Percentiles rank a stretch among this genome's conserved stretches.
Conservation (phyloP, 2,113 vertebrate species). For the Sander vitreus region DNA sequence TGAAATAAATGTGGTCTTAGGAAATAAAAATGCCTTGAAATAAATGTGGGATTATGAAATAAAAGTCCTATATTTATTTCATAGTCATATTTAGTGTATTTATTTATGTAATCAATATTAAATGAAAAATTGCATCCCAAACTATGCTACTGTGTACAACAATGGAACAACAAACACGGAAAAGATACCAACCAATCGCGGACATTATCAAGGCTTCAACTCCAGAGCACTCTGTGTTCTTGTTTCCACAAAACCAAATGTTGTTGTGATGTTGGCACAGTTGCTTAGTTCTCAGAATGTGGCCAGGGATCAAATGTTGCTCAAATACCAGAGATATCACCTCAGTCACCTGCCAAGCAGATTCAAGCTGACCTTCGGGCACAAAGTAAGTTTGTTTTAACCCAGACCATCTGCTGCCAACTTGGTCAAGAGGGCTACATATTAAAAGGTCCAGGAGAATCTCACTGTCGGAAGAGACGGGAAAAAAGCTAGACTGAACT, state of each 20-base stretch:
- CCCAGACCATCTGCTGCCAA: slow-evolving; percentile 16
- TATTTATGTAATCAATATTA: too few relatives aligned
- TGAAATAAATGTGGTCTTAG: too few relatives aligned
- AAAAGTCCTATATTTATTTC: too few relatives aligned
- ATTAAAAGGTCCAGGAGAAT: slow-evolving; percentile 7
- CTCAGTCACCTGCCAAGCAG: slow-evolving; percentile 27
- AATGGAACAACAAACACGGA: background rate
- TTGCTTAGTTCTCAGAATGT: slow-evolving; percentile 42
- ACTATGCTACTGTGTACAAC: background rate
- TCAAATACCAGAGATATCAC: slow-evolving; percentile 43
- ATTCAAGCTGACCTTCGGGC: slow-evolving; percentile 31
- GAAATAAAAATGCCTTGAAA: too few relatives aligned
- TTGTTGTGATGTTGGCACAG: slow-evolving; percentile 14
- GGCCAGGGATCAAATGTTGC: slow-evolving; percentile 35
- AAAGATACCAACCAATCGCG: background rate
- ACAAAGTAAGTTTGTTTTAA: slow-evolving; percentile 15
- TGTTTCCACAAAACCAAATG: slow-evolving; percentile 22
- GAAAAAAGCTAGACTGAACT: slow-evolving; percentile 3
- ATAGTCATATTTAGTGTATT: too few relatives aligned
- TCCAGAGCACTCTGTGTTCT: slow-evolving; percentile 15
- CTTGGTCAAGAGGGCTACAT: slow-evolving; percentile 9
- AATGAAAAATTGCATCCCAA: too few relatives aligned
- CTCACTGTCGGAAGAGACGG: background rate
- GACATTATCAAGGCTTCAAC: background rate
- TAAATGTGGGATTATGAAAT: too few relatives aligned